Percentiles rank a stretch among this genome's conserved stretches.
These are phyloP conservation scores for Bombus superbus DNA, from an alignment of 1,140 invertebrate species.

Conservation along the genomic window DNA sequence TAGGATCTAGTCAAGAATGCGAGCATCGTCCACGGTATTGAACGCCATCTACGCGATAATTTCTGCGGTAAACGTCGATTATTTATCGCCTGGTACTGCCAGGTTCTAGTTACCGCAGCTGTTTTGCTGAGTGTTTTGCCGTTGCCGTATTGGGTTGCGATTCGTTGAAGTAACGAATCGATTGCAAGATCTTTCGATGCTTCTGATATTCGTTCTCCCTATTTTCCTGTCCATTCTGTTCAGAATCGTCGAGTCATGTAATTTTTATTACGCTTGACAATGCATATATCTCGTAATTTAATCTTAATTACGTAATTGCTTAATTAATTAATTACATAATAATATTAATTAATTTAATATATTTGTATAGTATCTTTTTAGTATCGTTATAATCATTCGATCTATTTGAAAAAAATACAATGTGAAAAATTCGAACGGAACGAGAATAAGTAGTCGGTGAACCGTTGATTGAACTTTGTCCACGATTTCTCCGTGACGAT, in stretches of 20 bases:
- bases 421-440: not conserved
- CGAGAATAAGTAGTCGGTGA: not conserved
- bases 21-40: not conserved
- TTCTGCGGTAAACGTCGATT: not conserved
- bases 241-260: too few relatives aligned
- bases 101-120: not conserved
- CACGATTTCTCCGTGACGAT: constrained; percentile 33
- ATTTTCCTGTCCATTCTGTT: too few relatives aligned
- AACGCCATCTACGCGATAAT: not conserved
- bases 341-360: not conserved
- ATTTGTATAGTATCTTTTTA: not conserved
- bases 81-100: not conserved
- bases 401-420: not conserved
- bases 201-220: too few relatives aligned
- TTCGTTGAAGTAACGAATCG: not conserved
- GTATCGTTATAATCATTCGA: too few relatives aligned
- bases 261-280: too few relatives aligned
- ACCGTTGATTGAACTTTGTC: not conserved
- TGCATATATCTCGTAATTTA: too few relatives aligned
- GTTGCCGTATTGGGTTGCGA: not conserved
- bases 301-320: too few relatives aligned
- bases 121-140: not conserved
- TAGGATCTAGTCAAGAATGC: too few relatives aligned
- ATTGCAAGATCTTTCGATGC: not conserved
- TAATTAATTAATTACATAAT: too few relatives aligned